Base-by-base conservation (phyloP, 2,797 vertebrate genomes). In the Champsocephalus gunnari region DNA sequence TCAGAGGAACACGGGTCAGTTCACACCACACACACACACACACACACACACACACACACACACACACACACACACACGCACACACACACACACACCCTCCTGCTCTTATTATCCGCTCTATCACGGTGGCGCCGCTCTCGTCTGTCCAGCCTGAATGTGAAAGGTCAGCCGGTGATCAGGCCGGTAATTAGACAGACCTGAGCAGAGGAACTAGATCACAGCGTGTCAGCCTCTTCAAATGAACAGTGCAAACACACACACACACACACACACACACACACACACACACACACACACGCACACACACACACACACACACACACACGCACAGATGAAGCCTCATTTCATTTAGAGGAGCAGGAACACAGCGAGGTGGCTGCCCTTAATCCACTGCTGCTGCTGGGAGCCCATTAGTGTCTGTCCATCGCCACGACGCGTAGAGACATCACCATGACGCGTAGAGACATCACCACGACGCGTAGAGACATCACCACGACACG, bases 151-250 rank as follows among this genome's bases (percentile, higher is more conserved):
- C 89, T 90, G 92, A 90, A 94, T 93, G 93, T 95, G 92, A 94
- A 94, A 95, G 94, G 94, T 95, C 93, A 95, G 73, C 79, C 73
- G 77, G 92, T 93, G 93, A 92, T 94, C 89, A 92, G 94, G 89
- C 84, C 70, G 57, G 88, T 96, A 95, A 96, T 95, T 95, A 96
- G 92, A 93, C 93, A 93, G 92, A 87, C 84, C 86, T 68, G 83
- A 83, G 78, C 85, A 89, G 87, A 92, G 79, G 88, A 80, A 76
- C 78, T 84, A 88, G 89, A 94, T 89, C 84, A 91, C 89, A 77
- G 80, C 71, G 59, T 89, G 88, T 84, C 83, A 87, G 78, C 84
- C 71, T 88, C 86, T 89, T 89, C 90, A 92, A 88, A 92, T 86
- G 82, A 85, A 82, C 89, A 89, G 76, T 16, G 6, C 32, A 4